Base-by-base conservation (phyloP, 2,888 invertebrate genomes). In the Apotomis betuletana region DNA sequence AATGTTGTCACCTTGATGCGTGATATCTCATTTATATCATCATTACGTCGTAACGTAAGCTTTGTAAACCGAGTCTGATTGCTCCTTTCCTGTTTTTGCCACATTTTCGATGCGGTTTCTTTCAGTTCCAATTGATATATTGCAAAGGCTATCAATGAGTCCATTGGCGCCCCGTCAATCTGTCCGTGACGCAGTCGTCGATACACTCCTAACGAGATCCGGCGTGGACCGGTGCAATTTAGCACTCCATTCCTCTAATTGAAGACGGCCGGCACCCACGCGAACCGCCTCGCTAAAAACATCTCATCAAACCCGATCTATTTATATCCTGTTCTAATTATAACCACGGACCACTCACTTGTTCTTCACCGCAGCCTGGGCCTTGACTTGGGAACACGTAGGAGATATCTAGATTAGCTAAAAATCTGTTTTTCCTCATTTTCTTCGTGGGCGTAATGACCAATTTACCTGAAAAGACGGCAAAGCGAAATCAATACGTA, bases 261-360 rank as follows among this genome's bases (percentile, higher is more conserved):
- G 89, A 90, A 91, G 89, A 90, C 87, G 87, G 81, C 77, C 78
- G 79, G 78, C 87, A 77, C 90, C 90, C 87, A 91, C 92, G 83
- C 85, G 79, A 79, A 80, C 75, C 77, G 78, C 77, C 76, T 74
- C 75, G 75, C 79, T 81, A 83, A 85, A 83, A 85, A 87, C 83
- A 85, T 82, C 85, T 85, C 86, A 85, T 84, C 83, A 85, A 81
- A 74, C 69, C 77, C 75, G 73, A 75, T 75, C 86, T 91, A 91
- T 90, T 89, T 87, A 85, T 89, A 90, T 81, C 79, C 78, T 79
- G 79, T 68, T 86, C 88, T 89, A 90, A 88, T 90, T 90, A 87
- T 90, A 90, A 80, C 80, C 77, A 77, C 78, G 76, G 76, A 81
- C 87, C 85, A 83, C 82, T 65, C 69, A 27, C 63, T 78, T 78